A percentile compares a stretch with the other conserved stretches of the same genome.
Conservation (phyloP, 2,888 invertebrate species). For the Emmelina monodactyla region DNA sequence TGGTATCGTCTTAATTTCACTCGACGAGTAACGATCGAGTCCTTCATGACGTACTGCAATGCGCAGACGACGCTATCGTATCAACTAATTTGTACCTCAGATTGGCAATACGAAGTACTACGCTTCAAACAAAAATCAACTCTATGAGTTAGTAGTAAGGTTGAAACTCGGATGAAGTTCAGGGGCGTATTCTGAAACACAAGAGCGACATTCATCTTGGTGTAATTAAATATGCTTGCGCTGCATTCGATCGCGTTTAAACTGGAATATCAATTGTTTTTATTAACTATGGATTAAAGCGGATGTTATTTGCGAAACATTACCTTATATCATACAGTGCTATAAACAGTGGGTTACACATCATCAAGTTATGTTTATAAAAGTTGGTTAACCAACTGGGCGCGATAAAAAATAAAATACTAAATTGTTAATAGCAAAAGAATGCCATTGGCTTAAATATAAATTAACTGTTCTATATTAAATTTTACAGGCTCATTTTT, state of each 20-base stretch:
- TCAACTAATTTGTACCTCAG: constrained; percentile 17
- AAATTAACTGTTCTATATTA: too few relatives aligned
- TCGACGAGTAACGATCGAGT: constrained; percentile 15
- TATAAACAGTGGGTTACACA: too few relatives aligned
- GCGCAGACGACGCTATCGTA: constrained; percentile 14
- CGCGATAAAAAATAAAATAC: too few relatives aligned
- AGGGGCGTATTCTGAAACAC: neutral
- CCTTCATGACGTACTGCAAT: constrained; percentile 13
- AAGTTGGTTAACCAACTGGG: too few relatives aligned
- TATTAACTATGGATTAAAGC: too few relatives aligned
- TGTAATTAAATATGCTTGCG: constrained; percentile 1
- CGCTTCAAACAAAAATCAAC: neutral
- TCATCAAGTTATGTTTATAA: too few relatives aligned
- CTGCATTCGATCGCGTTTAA: neutral
- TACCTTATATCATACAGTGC: too few relatives aligned
- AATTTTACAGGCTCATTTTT: too few relatives aligned
- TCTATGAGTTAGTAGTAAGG: neutral
- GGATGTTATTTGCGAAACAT: too few relatives aligned
- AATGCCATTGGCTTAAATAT: too few relatives aligned
- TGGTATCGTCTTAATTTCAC: constrained; percentile 1
- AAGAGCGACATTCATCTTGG: neutral
- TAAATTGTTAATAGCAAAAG: too few relatives aligned
- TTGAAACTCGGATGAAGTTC: neutral
- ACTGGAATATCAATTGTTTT: neutral
- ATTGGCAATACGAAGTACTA: constrained; percentile 6